Base-by-base conservation (phyloP, 1,140 invertebrate genomes). In the Eciton burchellii region DNA sequence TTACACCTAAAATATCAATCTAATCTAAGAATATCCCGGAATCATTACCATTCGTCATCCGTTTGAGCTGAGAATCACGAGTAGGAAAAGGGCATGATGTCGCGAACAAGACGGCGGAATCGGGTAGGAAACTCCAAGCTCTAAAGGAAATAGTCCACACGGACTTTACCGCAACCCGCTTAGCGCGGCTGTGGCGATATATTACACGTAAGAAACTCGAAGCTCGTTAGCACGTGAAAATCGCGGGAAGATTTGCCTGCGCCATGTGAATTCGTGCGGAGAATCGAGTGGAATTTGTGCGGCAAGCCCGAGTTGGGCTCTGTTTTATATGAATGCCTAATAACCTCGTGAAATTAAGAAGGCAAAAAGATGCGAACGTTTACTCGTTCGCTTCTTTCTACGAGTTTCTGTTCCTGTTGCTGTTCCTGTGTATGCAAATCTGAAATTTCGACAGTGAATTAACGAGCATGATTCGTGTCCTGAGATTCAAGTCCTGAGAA, bases 191-290 rank as follows among this genome's bases (percentile, higher is more conserved):
- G 56, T 26, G 52, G 49, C 56, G 52, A 79, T 79, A 79, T 79
- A 79, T 79, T 77, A 68, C 62, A 43, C 35, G 62, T 63, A 66
- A 79, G 76, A 71, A 86, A 81, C 81, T 72, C 60, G 21, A 49
- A 86, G 59, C 84, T 89, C 85, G 83, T 89, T 89, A 88, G 62
- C 85, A 72, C 74, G 70, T 65, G 70, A 54, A 84, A 84, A 87
- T 87, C 73, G 84, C 35, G 43, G 6, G 43, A 56, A 86, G 74
- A 85, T 85, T 77, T 62, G 66, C 83, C 24, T 54, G 52, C 26
- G 59, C 62, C 66, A n/a, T n/a, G 59, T 59, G 54, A 43, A 2
- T 49, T 57, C 47, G 24, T 54, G 72, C 35, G 49, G 66, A 56
- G 52, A 83, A 41, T 52, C 62, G 54, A 43, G 43, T 45, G 29